A percentile compares a stretch with the other conserved stretches of the same genome.
These are phyloP conservation scores for Cataglyphis altisquamis DNA, from an alignment of 2,888 invertebrate species.

Conservation along the genomic window DNA sequence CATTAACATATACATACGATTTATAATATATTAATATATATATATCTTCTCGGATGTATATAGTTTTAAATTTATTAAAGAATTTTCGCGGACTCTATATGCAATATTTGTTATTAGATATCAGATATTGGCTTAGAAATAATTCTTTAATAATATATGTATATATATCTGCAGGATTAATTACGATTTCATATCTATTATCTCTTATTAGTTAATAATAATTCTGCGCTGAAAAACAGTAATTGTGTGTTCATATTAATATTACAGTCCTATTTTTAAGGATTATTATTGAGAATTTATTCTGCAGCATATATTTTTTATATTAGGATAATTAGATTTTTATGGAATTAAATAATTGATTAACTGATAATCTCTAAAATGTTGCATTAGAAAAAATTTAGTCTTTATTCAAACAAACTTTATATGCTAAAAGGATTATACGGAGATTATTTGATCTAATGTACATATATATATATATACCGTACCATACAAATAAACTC, in stretches of 20 bases:
- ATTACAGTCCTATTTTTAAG: neutral
- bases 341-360: neutral
- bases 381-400: neutral
- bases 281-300: neutral
- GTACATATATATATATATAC: neutral
- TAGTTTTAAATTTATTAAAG: conserved; percentile 17
- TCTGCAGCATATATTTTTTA: neutral
- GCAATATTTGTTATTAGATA: neutral
- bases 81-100: neutral
- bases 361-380: neutral
- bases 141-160: conserved; percentile 12
- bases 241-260: neutral
- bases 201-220: neutral
- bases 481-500: conserved; percentile 25
- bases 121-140: neutral
- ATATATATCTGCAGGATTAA: neutral
- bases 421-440: conserved; percentile 31
- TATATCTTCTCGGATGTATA: conserved; percentile 2
- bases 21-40: conserved; percentile 25
- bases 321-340: neutral
- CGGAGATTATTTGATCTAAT: neutral
- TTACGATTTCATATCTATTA: neutral
- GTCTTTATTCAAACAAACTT: neutral
- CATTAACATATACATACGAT: conserved; percentile 17
- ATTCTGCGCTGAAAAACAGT: neutral